Evolutionary conservation across 2,797 vertebrate genomes (phyloP), one percentile per base, ranked within the genome.

Genomic region (Siniperca undulata): DNA sequence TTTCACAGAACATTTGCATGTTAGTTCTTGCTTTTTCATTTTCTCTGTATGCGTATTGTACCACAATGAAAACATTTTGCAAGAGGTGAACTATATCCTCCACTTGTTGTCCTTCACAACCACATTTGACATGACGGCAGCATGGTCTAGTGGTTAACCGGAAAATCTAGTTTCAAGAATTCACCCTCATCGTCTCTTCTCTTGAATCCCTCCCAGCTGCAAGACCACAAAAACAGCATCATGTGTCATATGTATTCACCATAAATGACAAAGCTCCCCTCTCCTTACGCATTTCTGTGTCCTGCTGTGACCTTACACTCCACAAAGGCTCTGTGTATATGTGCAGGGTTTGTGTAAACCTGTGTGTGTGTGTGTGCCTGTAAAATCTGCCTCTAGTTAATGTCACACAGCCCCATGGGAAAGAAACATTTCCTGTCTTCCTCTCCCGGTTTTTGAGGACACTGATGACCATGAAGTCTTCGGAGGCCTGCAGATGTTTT

Each of bases 371-470:
- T 24, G 46, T 70, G 27, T 22, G 53, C 44, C 27, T 83, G 75
- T 78, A 70, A 81, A 84, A 78, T 80, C 65, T 52, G 85, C 80
- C 86, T 84, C 16, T 6, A 71, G 89, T 90, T 90, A 91, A 89
- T 91, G 90, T 89, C 89, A 80, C 69, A 38, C 17, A 7, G 46
- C 55, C 89, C 78, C 83, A 68, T 9, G 90, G 88, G 91, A 90
- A 52, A 81, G 73, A 79, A 55, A 30, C 74, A 86, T 84, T 91
- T 94, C 89, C 91, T 85, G 83, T 83, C 67, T 75, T 80, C 79
- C 74, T 78, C 69, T 67, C 46, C 42, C 16, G 5, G 59, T 44
- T 81, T 65, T 70, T 1, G 9, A 84, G 59, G 74, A 76, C 78
- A 24, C 19, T 42, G 70, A 58, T 66, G 89, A 87, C 77, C 76